These are phyloP conservation scores for Rhabdornis inornatus DNA, from an alignment of 2,113 vertebrate species.

Conservation along the genomic window DNA sequence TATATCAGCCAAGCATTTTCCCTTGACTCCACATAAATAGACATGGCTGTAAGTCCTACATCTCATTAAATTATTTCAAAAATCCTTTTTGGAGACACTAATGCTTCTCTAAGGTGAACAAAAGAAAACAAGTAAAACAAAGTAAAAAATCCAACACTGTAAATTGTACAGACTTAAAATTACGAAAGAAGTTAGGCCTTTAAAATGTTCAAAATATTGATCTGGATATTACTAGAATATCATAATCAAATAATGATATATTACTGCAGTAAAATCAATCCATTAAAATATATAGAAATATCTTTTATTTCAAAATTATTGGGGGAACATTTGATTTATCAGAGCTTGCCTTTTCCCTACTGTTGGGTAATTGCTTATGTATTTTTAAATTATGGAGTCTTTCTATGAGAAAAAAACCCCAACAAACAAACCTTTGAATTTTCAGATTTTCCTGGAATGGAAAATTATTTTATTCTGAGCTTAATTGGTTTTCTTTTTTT, in stretches of 20 bases:
- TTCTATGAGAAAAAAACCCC: accelerated
- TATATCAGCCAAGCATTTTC: neutral
- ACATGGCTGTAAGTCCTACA: neutral
- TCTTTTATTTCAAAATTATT: neutral
- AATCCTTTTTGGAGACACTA: neutral
- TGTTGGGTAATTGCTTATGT: neutral
- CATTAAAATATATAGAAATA: neutral
- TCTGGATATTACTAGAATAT: neutral
- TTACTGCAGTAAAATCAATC: neutral
- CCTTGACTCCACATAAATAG: neutral
- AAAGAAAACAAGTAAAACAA: neutral
- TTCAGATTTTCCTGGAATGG: neutral
- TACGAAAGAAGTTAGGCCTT: neutral
- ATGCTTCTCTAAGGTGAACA: neutral
- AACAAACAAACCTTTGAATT: neutral
- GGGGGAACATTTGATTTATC: neutral
- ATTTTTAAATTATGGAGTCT: neutral
- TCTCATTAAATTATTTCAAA: neutral
- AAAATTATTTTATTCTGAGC: neutral
- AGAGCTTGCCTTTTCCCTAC: neutral
- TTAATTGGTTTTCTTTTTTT: neutral
- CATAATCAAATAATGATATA: neutral
- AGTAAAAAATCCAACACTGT: neutral
- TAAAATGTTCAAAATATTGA: neutral
- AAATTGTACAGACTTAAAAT: neutral